Conservation (phyloP, 2,888 invertebrate species). For the Acrobasis consociella region DNA sequence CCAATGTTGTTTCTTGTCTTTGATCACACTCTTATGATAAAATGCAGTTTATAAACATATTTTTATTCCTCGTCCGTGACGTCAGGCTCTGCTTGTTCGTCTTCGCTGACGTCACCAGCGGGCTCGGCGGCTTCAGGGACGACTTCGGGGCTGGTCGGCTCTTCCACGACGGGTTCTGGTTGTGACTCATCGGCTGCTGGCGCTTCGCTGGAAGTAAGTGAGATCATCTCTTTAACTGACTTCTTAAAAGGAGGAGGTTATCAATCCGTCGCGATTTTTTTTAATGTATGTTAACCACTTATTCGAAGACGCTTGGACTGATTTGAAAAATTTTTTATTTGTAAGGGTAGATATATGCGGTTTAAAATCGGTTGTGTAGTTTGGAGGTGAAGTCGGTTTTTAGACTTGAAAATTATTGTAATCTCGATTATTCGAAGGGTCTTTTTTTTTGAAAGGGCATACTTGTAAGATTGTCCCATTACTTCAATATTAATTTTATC, state of each 20-base stretch:
- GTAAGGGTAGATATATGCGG: too few relatives aligned
- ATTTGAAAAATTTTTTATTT: too few relatives aligned
- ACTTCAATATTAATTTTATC: too few relatives aligned
- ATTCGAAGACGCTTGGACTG: too few relatives aligned
- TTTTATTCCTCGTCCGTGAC: conserved; percentile 77
- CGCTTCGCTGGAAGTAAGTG: conserved; percentile 52
- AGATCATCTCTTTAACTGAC: neutral
- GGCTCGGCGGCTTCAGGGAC: conserved; percentile 52
- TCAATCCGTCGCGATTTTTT: too few relatives aligned
- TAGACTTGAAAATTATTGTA: too few relatives aligned
- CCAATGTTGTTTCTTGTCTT: neutral
- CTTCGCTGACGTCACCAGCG: conserved; percentile 69
- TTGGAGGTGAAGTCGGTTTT: too few relatives aligned
- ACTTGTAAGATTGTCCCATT: too few relatives aligned
- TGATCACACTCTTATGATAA: conserved; percentile 6
- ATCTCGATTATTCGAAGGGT: too few relatives aligned
- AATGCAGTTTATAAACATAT: conserved; percentile 15
- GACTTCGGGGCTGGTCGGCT: conserved; percentile 71
- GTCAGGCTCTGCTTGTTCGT: conserved; percentile 77
- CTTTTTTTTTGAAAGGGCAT: too few relatives aligned
- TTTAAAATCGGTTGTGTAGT: too few relatives aligned
- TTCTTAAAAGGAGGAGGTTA: neutral
- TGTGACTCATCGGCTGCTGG: conserved; percentile 53
- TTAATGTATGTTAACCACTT: too few relatives aligned
- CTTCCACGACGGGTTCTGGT: conserved; percentile 71